phyloP scores from a whole-genome alignment of 1,140 invertebrate genomes.

The Aphelenchoides fujianensis region DNA sequence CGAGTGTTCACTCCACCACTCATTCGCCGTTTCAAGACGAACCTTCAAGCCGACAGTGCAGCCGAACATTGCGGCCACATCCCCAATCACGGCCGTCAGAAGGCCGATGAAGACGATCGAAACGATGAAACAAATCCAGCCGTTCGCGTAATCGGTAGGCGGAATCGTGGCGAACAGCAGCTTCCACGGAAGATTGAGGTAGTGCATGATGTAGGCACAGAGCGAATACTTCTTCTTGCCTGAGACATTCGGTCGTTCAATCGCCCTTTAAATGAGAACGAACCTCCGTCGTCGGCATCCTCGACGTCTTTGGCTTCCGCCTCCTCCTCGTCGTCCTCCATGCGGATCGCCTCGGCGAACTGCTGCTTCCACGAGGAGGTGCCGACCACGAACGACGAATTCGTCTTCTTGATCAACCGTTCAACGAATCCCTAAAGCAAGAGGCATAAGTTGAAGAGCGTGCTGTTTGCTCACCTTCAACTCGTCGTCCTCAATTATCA shows the following conservation, averaged over 20 bases:
- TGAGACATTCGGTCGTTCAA: too few species aligned
- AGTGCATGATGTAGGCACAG: constrained; percentile 84
- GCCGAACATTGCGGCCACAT: constrained; percentile 91
- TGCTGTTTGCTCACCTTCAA: constrained; percentile 74
- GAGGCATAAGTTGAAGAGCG: constrained; percentile 59
- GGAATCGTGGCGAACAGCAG: constrained; percentile 92
- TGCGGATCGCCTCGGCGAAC: constrained; percentile 88
- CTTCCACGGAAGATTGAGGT: constrained; percentile 94
- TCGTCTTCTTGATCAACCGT: constrained; percentile 88
- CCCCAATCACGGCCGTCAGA: constrained; percentile 90
- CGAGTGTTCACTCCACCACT: too few species aligned
- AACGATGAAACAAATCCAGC: constrained; percentile 86
- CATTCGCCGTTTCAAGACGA: too few species aligned
- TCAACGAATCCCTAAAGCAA: constrained; percentile 92
- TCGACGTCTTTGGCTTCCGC: constrained; percentile 10
- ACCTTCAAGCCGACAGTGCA: constrained; percentile 90
- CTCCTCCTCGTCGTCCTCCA: constrained; percentile 63
- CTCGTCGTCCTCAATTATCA: constrained; percentile 93
- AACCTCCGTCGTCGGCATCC: constrained; percentile 16
- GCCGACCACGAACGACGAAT: constrained; percentile 84
- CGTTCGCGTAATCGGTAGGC: constrained; percentile 73
- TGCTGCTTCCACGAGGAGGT: constrained; percentile 97
- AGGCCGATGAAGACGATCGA: constrained; percentile 89
- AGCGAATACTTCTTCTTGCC: constrained; percentile 21
- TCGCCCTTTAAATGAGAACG: too few species aligned